phyloP scores from a whole-genome alignment of 1,140 invertebrate species.

The Orchestia grillus region DNA sequence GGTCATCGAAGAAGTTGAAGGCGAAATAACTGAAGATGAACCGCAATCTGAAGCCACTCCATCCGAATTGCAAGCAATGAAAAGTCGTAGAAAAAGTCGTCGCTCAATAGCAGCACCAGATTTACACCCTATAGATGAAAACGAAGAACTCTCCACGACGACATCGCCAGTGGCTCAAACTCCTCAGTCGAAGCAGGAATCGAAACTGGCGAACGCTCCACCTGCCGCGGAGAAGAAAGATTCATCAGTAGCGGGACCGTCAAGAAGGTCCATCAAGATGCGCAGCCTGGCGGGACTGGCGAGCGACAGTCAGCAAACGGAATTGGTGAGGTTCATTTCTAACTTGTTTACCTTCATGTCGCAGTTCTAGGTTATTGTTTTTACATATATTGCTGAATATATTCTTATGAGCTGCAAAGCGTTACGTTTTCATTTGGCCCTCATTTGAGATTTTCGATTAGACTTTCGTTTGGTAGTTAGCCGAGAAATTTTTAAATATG shows the following conservation, averaged over 20 bases:
- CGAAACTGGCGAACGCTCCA: neutral
- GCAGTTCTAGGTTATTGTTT: neutral
- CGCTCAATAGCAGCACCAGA: neutral
- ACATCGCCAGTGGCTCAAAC: neutral
- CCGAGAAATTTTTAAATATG: too few relatives aligned
- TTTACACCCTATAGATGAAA: conserved; percentile 3
- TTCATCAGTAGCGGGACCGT: neutral
- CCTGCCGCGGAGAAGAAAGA: neutral
- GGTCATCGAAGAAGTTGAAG: conserved; percentile 9
- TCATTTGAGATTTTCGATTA: too few relatives aligned
- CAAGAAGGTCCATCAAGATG: neutral
- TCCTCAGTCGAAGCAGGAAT: neutral
- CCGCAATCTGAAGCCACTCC: neutral
- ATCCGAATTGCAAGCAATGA: neutral
- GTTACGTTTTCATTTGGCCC: too few relatives aligned
- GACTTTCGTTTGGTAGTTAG: too few relatives aligned
- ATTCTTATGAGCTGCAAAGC: too few relatives aligned
- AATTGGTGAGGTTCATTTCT: neutral
- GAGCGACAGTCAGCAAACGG: neutral
- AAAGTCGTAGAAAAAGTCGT: neutral
- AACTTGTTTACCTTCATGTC: neutral
- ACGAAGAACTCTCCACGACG: neutral
- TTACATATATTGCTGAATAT: neutral
- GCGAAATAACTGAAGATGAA: neutral
- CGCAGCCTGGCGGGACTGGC: neutral